Conservation (phyloP, 1,140 invertebrate genomes). For the Metopolophium dirhodum region DNA sequence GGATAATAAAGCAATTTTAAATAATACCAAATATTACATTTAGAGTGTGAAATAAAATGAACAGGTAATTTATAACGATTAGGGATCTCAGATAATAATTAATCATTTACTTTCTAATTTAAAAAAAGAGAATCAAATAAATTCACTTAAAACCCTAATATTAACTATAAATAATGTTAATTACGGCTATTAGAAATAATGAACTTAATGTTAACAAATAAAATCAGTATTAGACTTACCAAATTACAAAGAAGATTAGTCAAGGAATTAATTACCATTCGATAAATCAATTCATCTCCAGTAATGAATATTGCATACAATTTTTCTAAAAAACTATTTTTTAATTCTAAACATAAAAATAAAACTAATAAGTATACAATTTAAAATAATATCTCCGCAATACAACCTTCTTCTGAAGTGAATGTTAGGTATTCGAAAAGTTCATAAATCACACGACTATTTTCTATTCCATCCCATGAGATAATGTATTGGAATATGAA, state of each 20-base stretch:
- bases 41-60: no score
- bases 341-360: constrained; percentile 40
- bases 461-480: constrained; percentile 41
- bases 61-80: background rate
- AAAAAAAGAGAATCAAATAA: background rate
- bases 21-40: background rate
- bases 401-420: constrained; percentile 47
- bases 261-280: constrained; percentile 43
- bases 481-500: constrained; percentile 42
- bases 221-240: constrained; percentile 26
- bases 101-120: background rate
- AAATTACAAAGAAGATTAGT: constrained; percentile 54
- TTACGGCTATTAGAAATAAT: background rate
- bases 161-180: no score
- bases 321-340: constrained; percentile 31
- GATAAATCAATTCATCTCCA: constrained; percentile 44
- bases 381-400: background rate
- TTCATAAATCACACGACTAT: constrained; percentile 22
- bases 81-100: background rate
- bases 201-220: background rate
- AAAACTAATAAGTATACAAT: background rate
- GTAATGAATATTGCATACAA: constrained; percentile 34
- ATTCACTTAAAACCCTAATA: background rate
- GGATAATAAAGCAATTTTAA: background rate
- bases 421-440: constrained; percentile 47